Percentiles rank a stretch among this genome's conserved stretches.
Evolutionary conservation across 2,888 invertebrate genomes (phyloP).

Genomic region (Stenoptilia bipunctidactyla): DNA sequence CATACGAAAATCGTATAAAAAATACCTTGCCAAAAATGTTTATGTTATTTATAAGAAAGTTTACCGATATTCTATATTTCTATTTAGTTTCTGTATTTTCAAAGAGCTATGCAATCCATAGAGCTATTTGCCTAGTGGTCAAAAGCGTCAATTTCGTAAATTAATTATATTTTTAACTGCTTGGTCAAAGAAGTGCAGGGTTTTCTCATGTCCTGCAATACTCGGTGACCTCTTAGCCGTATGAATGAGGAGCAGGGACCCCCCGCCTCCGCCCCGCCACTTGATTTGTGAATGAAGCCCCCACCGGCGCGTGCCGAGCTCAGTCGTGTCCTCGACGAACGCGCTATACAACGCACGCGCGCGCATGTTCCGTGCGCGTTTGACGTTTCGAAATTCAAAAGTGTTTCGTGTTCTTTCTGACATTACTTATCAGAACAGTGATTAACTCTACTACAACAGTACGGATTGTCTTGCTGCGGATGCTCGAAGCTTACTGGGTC

Average conservation of each 20-base stretch:
- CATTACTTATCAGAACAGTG: slow-evolving; percentile 22
- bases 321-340: slow-evolving; percentile 52
- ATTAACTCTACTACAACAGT: not conserved
- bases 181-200: no score
- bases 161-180: no score
- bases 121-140: no score
- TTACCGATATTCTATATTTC: no score
- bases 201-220: no score
- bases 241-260: slow-evolving; percentile 52
- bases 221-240: slow-evolving; percentile 12
- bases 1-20: no score
- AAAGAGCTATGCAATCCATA: no score
- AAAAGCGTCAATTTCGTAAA: no score
- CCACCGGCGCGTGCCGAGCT: slow-evolving; percentile 62
- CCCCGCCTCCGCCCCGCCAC: slow-evolving; percentile 41
- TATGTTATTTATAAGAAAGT: no score
- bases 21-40: no score
- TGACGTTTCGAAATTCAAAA: slow-evolving; percentile 46
- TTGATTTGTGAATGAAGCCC: slow-evolving; percentile 64
- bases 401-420: slow-evolving; percentile 28
- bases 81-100: no score
- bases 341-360: slow-evolving; percentile 56
- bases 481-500: slow-evolving; percentile 22
- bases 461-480: not conserved
- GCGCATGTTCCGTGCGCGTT: slow-evolving; percentile 40